phyloP scores from a whole-genome alignment of 2,113 vertebrate species.

The Hyaena hyaena region DNA sequence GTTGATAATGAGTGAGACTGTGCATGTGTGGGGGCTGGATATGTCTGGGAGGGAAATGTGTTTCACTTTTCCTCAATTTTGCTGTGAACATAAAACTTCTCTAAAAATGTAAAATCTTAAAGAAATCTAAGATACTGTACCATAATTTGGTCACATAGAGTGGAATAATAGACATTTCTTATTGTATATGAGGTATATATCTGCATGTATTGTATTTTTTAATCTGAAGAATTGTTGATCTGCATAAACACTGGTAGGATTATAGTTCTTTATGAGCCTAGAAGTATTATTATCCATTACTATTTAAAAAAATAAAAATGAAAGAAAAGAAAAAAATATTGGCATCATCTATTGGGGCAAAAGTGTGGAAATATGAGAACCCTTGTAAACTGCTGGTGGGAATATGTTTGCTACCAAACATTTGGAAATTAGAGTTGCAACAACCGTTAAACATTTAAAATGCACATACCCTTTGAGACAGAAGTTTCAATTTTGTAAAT shows the following conservation, averaged over 20 bases:
- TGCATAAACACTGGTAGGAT: neutral
- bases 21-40: neutral
- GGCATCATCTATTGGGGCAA: neutral
- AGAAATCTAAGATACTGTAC: neutral
- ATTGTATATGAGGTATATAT: neutral
- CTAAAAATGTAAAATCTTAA: neutral
- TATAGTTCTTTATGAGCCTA: neutral
- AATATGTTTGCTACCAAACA: neutral
- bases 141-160: neutral
- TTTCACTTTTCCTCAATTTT: neutral
- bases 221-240: neutral
- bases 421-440: neutral
- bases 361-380: neutral
- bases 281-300: neutral
- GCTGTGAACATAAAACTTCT: neutral
- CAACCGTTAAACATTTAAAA: neutral
- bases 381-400: neutral
- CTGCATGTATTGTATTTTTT: neutral
- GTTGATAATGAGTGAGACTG: neutral
- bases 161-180: neutral
- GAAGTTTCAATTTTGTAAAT: conserved; percentile 17
- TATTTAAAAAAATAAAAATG: neutral
- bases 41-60: neutral
- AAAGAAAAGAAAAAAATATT: neutral
- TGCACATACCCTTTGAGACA: neutral